Evolutionary conservation across 2,113 vertebrate genomes (phyloP), one percentile per base, ranked within the genome.

Genomic region (Ranitomeya imitator): DNA sequence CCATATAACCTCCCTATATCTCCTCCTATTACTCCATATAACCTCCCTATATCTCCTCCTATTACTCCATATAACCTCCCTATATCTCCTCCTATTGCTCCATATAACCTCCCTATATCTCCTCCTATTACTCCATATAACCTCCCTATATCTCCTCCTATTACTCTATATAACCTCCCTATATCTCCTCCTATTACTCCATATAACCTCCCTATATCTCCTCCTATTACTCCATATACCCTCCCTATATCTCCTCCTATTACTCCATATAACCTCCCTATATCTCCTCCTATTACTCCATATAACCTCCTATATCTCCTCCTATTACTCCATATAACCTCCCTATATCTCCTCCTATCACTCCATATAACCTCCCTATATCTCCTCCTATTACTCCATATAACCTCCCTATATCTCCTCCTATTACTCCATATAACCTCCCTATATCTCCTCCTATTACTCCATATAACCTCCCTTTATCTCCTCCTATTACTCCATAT

Each of bases 381-480:
- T 26, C 65, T 69, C 65, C 65, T 69, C 65, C 65, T 69, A 69
- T 69, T 69, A 69, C 65, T 67, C 65, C 65, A 67, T 67, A 67
- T 67, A 23, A 23, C 61, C 61, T 13, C 65, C 65, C 26, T 67
- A 23, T 67, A 67, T 67, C 65, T 67, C 65, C 65, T 67, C 65
- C 65, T 67, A 23, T 67, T 67, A 67, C 65, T 67, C 65, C 65
- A 67, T 67, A 67, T 67, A 23, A 23, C 65, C 21, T 31, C 67
- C 71, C 71, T 74, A 74, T 74, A 74, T 74, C 71, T 74, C 71
- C 71, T 74, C 69, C 71, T 74, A 74, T 74, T 45, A 73, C 63
- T 73, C 69, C 69, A 73, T 31, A 73, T 73, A 73, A 31, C 69
- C 69, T 73, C 10, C 69, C 69, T 73, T 37, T 37, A 37, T 73